A percentile compares a stretch with the other conserved stretches of the same genome.
These are phyloP conservation scores for Entomyzon cyanotis DNA, from an alignment of 2,113 vertebrate genomes.

Conservation along the genomic window DNA sequence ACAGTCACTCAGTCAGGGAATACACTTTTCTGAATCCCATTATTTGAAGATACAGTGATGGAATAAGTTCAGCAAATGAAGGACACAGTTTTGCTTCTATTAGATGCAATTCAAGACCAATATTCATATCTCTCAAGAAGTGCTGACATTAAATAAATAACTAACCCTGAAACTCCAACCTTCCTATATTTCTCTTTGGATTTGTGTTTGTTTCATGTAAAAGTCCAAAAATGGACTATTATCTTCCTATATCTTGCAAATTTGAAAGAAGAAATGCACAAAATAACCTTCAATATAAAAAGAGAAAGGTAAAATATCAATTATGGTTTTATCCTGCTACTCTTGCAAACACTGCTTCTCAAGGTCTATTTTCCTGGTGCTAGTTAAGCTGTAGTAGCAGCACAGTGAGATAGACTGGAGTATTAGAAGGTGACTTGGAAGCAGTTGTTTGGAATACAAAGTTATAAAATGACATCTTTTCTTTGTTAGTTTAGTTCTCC, in stretches of 20 bases:
- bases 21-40: not conserved
- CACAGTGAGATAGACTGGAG: not conserved
- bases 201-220: not conserved
- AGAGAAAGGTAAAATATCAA: not conserved
- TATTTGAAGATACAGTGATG: not conserved
- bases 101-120: not conserved
- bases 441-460: not conserved
- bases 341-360: not conserved
- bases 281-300: not conserved
- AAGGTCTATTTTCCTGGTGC: not conserved
- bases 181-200: not conserved
- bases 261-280: not conserved
- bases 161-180: not conserved
- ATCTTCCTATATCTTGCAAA: not conserved
- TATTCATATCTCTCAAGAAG: accelerated
- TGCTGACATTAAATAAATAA: not conserved
- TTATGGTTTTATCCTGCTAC: not conserved
- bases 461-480: not conserved
- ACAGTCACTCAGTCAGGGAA: not conserved
- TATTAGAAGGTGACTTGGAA: not conserved
- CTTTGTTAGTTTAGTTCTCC: not conserved
- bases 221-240: not conserved
- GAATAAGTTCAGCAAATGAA: not conserved
- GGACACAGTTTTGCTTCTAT: not conserved
- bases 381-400: not conserved